phyloP scores from a whole-genome alignment of 2,797 vertebrate genomes.

The Glossophaga mutica region DNA sequence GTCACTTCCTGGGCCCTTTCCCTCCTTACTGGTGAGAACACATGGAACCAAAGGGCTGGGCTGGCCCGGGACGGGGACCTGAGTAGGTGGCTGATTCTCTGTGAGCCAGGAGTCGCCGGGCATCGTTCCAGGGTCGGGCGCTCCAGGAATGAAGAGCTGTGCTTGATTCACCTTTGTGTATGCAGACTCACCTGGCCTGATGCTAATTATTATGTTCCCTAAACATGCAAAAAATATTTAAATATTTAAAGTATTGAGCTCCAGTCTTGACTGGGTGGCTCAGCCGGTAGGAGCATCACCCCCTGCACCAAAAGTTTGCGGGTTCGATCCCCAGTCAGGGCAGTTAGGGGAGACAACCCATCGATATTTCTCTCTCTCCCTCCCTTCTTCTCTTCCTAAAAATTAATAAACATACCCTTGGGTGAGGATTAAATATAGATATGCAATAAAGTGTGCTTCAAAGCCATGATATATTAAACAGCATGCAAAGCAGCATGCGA shows the following conservation, averaged over 20 bases:
- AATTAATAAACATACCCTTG: no score
- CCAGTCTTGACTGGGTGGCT: not conserved
- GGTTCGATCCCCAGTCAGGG: no score
- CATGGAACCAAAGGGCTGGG: not conserved
- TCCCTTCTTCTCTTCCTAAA: no score
- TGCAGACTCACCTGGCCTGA: not conserved
- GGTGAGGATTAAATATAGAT: no score
- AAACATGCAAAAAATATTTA: no score
- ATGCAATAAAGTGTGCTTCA: not conserved
- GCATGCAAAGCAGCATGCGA: not conserved
- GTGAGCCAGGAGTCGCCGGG: no score
- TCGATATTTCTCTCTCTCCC: no score
- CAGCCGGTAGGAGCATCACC: no score
- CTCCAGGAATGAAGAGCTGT: not conserved
- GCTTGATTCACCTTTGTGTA: not conserved
- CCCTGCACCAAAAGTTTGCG: no score
- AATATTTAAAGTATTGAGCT: not conserved
- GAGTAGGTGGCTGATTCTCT: not conserved
- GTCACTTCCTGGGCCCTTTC: not conserved
- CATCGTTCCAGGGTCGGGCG: no score
- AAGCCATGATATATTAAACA: not conserved
- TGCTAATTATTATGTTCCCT: no score
- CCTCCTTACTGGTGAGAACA: not conserved
- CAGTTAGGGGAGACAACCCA: no score
- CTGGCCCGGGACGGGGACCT: not conserved